Evolutionary conservation across 2,888 invertebrate species (phyloP).

Genomic region (Leuctra nigra): DNA sequence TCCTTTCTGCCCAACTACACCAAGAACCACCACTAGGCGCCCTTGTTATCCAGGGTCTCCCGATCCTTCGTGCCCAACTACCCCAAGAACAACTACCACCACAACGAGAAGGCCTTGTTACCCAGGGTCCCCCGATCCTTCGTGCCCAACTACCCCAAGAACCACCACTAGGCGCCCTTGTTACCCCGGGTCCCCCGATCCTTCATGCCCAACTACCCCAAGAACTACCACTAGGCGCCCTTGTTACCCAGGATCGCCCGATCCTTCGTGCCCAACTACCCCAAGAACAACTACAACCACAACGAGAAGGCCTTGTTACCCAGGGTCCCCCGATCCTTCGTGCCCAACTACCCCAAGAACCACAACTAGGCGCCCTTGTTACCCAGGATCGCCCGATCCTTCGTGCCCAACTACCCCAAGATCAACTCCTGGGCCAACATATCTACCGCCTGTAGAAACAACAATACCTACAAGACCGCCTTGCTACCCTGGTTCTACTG

Average conservation of each 20-base stretch:
- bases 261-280: slow-evolving; percentile 29
- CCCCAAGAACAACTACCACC: slow-evolving; percentile 17
- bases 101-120: too few species aligned
- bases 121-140: slow-evolving; percentile 4
- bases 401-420: slow-evolving; percentile 31
- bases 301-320: slow-evolving; percentile 37
- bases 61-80: slow-evolving; percentile 26
- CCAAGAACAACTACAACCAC: too few species aligned
- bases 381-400: slow-evolving; percentile 28
- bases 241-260: slow-evolving; percentile 27
- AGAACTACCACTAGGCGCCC: slow-evolving; percentile 20
- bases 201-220: slow-evolving; percentile 30
- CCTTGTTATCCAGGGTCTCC: slow-evolving; percentile 28
- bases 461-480: slow-evolving; percentile 21
- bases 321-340: slow-evolving; percentile 22
- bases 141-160: too few species aligned
- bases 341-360: slow-evolving; percentile 27
- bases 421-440: slow-evolving; percentile 33
- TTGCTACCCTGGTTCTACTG: slow-evolving; percentile 30
- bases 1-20: slow-evolving; percentile 28
- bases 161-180: slow-evolving; percentile 18
- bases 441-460: too few species aligned
- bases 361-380: slow-evolving; percentile 9
- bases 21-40: slow-evolving; percentile 20
- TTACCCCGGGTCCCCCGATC: slow-evolving; percentile 27